Conservation (phyloP, 2,113 vertebrate genomes). For the Poecile atricapillus region DNA sequence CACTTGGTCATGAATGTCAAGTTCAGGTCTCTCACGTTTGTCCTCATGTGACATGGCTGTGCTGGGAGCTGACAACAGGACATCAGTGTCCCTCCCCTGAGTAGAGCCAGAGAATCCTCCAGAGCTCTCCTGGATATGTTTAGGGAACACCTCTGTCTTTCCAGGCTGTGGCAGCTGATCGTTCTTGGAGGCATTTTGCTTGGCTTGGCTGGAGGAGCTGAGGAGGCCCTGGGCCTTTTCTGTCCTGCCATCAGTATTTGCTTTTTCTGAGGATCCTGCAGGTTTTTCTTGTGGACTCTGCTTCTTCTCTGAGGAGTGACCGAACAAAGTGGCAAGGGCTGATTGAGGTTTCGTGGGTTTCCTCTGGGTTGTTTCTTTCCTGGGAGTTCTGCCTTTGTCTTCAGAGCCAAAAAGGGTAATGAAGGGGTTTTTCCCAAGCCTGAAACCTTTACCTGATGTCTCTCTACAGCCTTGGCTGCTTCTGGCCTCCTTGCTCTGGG, state of each 20-base stretch:
- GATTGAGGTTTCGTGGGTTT: conserved; percentile 67
- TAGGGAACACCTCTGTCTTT: not conserved
- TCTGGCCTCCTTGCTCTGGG: conserved; percentile 17
- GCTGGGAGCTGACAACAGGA: not conserved
- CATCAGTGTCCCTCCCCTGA: not conserved
- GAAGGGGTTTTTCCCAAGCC: conserved; percentile 67
- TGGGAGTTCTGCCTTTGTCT: conserved; percentile 53
- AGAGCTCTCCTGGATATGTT: not conserved
- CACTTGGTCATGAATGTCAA: not conserved
- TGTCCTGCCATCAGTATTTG: not conserved
- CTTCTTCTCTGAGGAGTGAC: conserved; percentile 67
- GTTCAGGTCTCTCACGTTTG: not conserved
- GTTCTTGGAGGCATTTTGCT: not conserved
- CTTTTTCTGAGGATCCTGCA: not conserved
- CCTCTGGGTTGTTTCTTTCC: conserved; percentile 32
- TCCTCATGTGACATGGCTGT: not conserved
- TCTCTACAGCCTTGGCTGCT: conserved; percentile 52
- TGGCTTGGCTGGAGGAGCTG: not conserved
- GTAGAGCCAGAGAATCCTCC: not conserved
- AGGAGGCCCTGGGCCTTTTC: not conserved
- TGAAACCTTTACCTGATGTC: conserved; percentile 60
- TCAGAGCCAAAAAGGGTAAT: conserved; percentile 71
- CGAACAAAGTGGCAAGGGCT: conserved; percentile 72
- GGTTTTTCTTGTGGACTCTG: not conserved
- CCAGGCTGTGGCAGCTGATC: not conserved